Conservation (phyloP, 2,888 invertebrate species). For the Sinohyriopsis cumingii region DNA sequence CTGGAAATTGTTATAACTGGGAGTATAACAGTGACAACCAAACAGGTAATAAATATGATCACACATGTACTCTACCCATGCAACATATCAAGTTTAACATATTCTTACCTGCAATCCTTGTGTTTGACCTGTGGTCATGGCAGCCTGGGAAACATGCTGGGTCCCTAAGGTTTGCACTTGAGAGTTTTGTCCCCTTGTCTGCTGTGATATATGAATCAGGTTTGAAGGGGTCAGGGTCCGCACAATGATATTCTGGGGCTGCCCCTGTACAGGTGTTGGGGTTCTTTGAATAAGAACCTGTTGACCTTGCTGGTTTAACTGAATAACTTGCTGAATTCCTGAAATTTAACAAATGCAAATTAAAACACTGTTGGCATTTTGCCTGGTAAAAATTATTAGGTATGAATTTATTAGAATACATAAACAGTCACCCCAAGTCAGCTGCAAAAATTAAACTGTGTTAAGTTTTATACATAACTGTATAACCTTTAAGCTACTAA, state of each 20-base stretch:
- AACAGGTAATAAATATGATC: no score
- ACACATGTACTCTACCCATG: no score
- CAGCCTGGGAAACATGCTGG: background rate
- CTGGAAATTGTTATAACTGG: no score
- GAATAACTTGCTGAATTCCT: constrained; percentile 37
- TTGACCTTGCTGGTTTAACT: constrained; percentile 49
- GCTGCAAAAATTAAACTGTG: no score
- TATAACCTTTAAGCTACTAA: no score
- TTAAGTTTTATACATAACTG: no score
- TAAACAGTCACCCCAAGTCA: no score
- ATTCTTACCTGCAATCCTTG: background rate
- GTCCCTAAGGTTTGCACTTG: background rate
- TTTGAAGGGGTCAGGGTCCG: constrained; percentile 41
- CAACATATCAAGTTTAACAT: background rate
- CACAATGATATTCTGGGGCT: constrained; percentile 47
- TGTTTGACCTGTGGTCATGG: constrained; percentile 8
- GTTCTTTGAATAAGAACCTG: constrained; percentile 58
- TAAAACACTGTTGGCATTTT: background rate
- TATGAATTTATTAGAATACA: no score
- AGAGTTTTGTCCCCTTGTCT: constrained; percentile 17
- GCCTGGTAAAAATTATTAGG: no score
- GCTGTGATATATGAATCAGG: constrained; percentile 43
- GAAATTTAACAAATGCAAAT: constrained; percentile 3
- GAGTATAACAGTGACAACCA: no score
- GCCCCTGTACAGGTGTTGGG: constrained; percentile 17